Conservation (phyloP, 2,888 invertebrate species). For the Andrena marginata region DNA sequence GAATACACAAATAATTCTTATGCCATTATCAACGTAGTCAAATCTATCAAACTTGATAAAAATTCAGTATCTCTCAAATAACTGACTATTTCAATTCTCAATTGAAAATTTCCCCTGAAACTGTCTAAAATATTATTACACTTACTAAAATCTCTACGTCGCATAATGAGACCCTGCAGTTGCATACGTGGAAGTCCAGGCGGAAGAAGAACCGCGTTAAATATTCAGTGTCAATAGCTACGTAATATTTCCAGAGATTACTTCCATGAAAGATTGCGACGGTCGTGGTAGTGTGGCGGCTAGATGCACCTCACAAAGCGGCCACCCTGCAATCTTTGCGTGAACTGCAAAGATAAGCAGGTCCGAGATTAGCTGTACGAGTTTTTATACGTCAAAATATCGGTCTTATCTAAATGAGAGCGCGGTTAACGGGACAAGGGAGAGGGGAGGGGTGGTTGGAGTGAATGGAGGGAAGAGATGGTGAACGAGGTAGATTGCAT, state of each 20-base stretch:
- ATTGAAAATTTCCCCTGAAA: no score
- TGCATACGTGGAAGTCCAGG: background rate
- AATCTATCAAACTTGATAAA: no score
- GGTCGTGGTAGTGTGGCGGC: background rate
- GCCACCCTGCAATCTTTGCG: constrained; percentile 41
- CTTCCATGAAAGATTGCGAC: background rate
- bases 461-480: constrained; percentile 18
- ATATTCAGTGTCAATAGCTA: constrained; percentile 33
- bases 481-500: constrained; percentile 64
- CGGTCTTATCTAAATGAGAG: constrained; percentile 68
- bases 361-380: constrained; percentile 57
- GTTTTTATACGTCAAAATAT: constrained; percentile 66
- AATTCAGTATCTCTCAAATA: no score
- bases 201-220: background rate
- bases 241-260: constrained; percentile 27
- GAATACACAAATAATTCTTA: no score
- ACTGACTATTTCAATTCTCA: no score
- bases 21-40: no score
- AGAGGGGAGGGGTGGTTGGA: background rate
- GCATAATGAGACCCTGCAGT: background rate
- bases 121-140: no score
- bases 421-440: constrained; percentile 35
- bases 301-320: constrained; percentile 20
- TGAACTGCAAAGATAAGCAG: constrained; percentile 60
- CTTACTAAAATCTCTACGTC: background rate